A percentile compares a stretch with the other conserved stretches of the same genome.
Conservation (phyloP, 2,113 vertebrate species). For the Neotoma lepida region DNA sequence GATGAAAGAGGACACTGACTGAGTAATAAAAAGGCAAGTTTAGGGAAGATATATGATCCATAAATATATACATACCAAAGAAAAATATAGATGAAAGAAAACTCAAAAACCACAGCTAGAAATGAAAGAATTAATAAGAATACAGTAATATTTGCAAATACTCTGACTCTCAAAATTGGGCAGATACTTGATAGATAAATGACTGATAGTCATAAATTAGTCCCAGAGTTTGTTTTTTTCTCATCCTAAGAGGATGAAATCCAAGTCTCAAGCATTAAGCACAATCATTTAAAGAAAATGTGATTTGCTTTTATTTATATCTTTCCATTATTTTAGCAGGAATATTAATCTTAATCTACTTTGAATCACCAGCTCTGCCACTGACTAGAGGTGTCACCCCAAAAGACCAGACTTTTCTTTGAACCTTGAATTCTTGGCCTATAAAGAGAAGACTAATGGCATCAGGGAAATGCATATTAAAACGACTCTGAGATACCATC, state of each 20-base stretch:
- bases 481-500: too few relatives aligned
- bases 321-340: neutral
- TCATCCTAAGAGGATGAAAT: neutral
- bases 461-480: too few relatives aligned
- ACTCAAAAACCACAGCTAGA: neutral
- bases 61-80: neutral
- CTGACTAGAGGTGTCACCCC: too few relatives aligned
- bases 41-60: neutral
- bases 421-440: neutral
- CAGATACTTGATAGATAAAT: neutral
- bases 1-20: neutral
- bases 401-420: neutral
- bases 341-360: slow-evolving; percentile 1
- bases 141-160: neutral
- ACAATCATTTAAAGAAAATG: neutral
- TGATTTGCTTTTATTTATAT: neutral
- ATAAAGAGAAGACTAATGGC: neutral
- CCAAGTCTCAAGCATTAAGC: neutral
- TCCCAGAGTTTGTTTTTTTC: neutral
- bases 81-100: neutral
- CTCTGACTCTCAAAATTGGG: neutral
- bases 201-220: neutral
- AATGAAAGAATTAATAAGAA: neutral
- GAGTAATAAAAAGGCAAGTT: neutral
- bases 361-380: neutral